A percentile compares a stretch with the other conserved stretches of the same genome.
Evolutionary conservation across 2,797 vertebrate genomes (phyloP).

Genomic region (Zalophus californianus): DNA sequence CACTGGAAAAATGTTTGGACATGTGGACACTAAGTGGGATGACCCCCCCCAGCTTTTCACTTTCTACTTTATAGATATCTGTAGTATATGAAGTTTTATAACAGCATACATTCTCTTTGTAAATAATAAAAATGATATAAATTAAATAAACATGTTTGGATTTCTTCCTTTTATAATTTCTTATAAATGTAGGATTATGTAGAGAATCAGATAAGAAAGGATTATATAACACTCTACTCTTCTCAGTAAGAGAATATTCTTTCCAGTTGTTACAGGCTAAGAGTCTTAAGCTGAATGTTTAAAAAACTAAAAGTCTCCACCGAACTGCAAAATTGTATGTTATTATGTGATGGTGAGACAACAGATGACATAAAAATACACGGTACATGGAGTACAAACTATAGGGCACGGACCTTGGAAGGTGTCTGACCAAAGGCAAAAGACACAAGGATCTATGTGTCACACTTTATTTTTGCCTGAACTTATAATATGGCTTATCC

Average conservation of each 20-base stretch:
- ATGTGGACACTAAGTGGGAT: background rate
- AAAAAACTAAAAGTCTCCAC: background rate
- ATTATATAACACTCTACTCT: background rate
- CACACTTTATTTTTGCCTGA: background rate
- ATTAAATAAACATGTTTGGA: conserved; percentile 21
- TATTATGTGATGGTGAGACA: background rate
- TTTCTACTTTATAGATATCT: background rate
- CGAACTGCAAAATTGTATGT: background rate
- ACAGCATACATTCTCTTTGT: conserved; percentile 17
- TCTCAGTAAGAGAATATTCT: conserved; percentile 26
- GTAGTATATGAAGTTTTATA: conserved; percentile 42
- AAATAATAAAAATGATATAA: conserved; percentile 7
- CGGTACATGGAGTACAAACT: background rate
- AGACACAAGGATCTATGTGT: background rate
- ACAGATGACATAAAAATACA: background rate
- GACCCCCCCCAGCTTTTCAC: conserved; percentile 17
- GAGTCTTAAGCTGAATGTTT: background rate
- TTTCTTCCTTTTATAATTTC: conserved; percentile 28
- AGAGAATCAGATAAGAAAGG: conserved; percentile 42
- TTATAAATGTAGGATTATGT: background rate
- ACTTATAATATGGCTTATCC: background rate
- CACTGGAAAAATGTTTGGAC: background rate
- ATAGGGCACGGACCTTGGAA: background rate
- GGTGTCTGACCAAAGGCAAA: background rate
- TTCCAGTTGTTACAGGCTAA: conserved; percentile 25